Conservation (phyloP, 2,797 vertebrate genomes). For the Enteromius unitaeniatus region DNA sequence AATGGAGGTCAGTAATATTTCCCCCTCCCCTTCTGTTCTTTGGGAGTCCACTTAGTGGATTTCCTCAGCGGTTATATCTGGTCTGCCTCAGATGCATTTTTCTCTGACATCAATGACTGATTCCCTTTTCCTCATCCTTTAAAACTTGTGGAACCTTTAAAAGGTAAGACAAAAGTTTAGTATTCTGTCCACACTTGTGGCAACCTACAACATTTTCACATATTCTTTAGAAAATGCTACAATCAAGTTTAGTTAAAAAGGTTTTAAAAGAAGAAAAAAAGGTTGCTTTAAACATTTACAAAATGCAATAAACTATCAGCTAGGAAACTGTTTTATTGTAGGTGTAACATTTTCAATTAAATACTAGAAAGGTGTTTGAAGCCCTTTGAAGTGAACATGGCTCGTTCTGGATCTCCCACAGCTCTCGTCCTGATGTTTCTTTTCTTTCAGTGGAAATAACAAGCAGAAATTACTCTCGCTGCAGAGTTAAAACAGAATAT, state of each 20-base stretch:
- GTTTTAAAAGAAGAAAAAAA: background rate
- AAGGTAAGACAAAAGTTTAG: background rate
- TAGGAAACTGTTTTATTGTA: conserved; percentile 48
- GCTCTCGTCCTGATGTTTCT: conserved; percentile 52
- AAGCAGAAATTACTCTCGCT: conserved; percentile 48
- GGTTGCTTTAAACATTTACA: conserved; percentile 9
- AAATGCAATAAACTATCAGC: conserved; percentile 32
- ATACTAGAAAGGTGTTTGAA: conserved; percentile 40
- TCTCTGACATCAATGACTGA: conserved; percentile 9
- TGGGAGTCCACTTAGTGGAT: conserved; percentile 36
- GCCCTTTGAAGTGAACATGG: conserved; percentile 58
- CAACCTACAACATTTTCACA: background rate
- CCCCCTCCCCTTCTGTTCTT: background rate
- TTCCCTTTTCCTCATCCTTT: conserved; percentile 4
- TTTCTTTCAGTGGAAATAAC: conserved; percentile 60
- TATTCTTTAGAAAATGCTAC: background rate
- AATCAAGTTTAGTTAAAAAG: background rate
- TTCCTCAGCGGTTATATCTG: conserved; percentile 43
- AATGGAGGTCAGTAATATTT: conserved; percentile 41
- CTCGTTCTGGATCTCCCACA: conserved; percentile 42
- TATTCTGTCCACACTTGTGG: background rate
- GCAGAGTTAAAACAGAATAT: conserved; percentile 60
- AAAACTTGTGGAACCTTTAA: background rate
- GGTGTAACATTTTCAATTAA: conserved; percentile 58
- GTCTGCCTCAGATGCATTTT: conserved; percentile 20